Conservation (phyloP, 2,113 vertebrate species). For the Hydropotes inermis region DNA sequence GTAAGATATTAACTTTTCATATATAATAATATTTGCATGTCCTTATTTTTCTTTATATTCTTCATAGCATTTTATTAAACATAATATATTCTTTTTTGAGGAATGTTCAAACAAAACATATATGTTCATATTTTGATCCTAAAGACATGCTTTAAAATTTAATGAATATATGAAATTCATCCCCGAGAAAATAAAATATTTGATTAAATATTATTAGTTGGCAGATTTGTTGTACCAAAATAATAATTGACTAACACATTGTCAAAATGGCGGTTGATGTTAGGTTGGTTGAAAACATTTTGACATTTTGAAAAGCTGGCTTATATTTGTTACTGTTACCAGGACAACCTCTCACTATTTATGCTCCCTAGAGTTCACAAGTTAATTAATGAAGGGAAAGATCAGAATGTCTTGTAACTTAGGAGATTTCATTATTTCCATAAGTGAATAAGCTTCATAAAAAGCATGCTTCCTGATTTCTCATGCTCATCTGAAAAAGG, state of each 20-base stretch:
- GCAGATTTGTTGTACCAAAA: not conserved
- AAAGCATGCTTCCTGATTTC: not conserved
- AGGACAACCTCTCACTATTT: not conserved
- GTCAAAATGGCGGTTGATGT: not conserved
- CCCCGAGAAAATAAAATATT: not conserved
- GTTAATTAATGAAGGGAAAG: constrained; percentile 14
- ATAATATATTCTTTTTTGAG: not conserved
- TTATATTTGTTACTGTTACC: not conserved
- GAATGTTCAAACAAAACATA: not conserved
- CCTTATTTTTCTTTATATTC: not conserved
- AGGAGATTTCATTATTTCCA: not conserved
- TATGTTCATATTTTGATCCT: constrained; percentile 8
- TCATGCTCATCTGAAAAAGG: not conserved
- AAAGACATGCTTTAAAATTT: not conserved
- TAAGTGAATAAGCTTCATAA: not conserved
- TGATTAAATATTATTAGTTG: not conserved
- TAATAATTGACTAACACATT: not conserved
- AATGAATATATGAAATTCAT: not conserved
- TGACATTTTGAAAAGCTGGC: not conserved
- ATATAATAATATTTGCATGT: not conserved
- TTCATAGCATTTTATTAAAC: not conserved
- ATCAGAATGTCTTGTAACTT: not conserved
- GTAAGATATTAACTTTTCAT: not conserved
- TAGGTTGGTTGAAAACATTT: not conserved
- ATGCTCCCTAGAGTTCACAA: not conserved